These are phyloP conservation scores for Sebastes paucispinis DNA, from an alignment of 2,797 vertebrate genomes.

Conservation along the genomic window DNA sequence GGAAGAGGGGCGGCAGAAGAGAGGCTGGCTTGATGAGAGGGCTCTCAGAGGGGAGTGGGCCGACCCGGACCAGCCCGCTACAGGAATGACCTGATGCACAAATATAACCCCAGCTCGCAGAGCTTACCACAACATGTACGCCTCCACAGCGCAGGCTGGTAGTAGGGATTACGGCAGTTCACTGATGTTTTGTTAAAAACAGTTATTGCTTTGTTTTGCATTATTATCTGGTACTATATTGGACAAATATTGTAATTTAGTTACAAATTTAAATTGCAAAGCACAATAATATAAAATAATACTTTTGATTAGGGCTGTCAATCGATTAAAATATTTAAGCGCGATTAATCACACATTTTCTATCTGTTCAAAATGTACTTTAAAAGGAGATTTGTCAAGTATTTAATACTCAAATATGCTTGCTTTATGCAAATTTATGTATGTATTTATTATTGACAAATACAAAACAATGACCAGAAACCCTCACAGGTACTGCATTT, in stretches of 20 bases:
- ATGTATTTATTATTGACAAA: no score
- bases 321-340: no score
- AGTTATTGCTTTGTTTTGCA: conserved; percentile 7
- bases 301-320: neutral
- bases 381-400: no score
- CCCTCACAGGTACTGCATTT: no score
- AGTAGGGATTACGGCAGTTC: conserved; percentile 6
- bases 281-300: neutral
- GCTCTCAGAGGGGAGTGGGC: conserved; percentile 68
- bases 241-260: neutral
- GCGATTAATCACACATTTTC: no score
- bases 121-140: conserved; percentile 49
- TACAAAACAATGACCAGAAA: no score
- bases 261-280: neutral
- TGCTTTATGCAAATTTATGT: fast-evolving
- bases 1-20: conserved; percentile 71
- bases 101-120: conserved; percentile 59
- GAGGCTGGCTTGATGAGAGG: conserved; percentile 73
- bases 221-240: neutral
- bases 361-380: no score
- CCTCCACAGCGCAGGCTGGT: neutral
- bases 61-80: conserved; percentile 67
- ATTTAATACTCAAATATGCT: no score
- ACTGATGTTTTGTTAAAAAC: conserved; percentile 18
- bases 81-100: conserved; percentile 78